Evolutionary conservation across 2,113 vertebrate genomes (phyloP).

Genomic region (Myanophis thanlyinensis): DNA sequence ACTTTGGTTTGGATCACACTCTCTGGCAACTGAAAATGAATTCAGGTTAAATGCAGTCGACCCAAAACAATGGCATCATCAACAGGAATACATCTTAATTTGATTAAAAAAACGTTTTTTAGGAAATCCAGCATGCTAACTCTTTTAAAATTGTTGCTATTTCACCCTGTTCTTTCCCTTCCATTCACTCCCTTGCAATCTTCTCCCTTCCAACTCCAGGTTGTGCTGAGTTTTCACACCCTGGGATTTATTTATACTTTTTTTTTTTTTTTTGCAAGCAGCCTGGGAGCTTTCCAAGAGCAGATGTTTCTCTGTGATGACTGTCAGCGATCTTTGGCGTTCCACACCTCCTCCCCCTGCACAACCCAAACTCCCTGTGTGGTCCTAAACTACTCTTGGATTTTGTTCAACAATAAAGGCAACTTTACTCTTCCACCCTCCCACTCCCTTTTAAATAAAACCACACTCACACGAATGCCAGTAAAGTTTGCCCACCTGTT

Average conservation of each 20-base stretch:
- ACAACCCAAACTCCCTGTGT: conserved; percentile 84
- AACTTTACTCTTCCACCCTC: conserved; percentile 64
- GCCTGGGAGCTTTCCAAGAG: conserved; percentile 81
- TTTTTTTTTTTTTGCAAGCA: conserved; percentile 66
- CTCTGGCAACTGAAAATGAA: not conserved
- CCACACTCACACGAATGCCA: conserved; percentile 75
- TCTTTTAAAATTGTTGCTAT: not conserved
- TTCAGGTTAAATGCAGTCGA: not conserved
- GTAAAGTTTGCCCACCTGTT: conserved; percentile 88
- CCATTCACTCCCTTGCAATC: not conserved
- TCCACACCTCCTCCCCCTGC: conserved; percentile 53
- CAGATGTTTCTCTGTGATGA: conserved; percentile 82
- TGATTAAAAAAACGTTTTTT: conserved; percentile 33
- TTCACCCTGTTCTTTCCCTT: conserved; percentile 4
- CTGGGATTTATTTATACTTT: conserved; percentile 79
- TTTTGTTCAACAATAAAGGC: conserved; percentile 91
- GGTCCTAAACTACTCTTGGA: conserved; percentile 95
- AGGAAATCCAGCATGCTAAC: conserved; percentile 45
- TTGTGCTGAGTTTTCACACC: conserved; percentile 81
- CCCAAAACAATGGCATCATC: conserved; percentile 26
- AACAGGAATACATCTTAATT: conserved; percentile 50
- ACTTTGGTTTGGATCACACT: not conserved
- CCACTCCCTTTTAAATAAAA: conserved; percentile 69
- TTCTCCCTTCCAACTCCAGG: conserved; percentile 21
- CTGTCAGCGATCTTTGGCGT: conserved; percentile 89